Evolutionary conservation across 2,888 invertebrate genomes (phyloP), one percentile per base, ranked within the genome.

Genomic region (Acrocyrtus sp.): DNA sequence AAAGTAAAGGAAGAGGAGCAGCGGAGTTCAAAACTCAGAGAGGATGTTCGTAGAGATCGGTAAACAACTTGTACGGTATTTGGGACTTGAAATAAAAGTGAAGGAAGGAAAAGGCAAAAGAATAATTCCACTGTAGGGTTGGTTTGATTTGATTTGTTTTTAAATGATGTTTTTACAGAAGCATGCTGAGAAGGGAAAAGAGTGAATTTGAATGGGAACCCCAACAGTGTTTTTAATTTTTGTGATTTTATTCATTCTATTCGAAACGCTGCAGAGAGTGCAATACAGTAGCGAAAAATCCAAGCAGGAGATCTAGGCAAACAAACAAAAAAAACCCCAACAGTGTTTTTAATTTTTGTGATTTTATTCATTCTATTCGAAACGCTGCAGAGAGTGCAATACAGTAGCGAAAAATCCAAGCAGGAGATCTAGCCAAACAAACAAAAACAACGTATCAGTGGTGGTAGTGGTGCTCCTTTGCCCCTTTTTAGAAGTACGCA

Each of bases 321-420:
- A n/a, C n/a, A n/a, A n/a, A n/a, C n/a, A n/a, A n/a, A n/a, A n/a
- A n/a, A n/a, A 43, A 41, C 39, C 63, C 63, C 41, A 27, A 26
- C 63, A 41, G 41, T 51, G 21, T 39, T 63, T 56, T 63, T 63
- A 43, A 63, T 53, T 63, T 63, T 39, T 63, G 63, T 53, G 24
- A 50, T 50, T 61, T 29, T 48, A 50, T 50, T 61, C 50, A 61
- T 58, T 43, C 19, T n/a, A 17, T 6, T 17, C n/a, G n/a, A 12
- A 47, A 6, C 6, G 39, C 15, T 39, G 39, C 39, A 39, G 39
- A 39, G 8, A 29, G 29, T 24, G 29, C 29, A 41, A n/a, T 22
- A 60, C 60, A 48, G 60, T 60, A 60, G 60, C 48, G 19, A 60
- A 60, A 60, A 48, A 45, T 19, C 47, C 45, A 58, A 12, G 45